Evolutionary conservation across 1,140 invertebrate species (phyloP), one percentile per base, ranked within the genome.

Genomic region (Wasmannia auropunctata): DNA sequence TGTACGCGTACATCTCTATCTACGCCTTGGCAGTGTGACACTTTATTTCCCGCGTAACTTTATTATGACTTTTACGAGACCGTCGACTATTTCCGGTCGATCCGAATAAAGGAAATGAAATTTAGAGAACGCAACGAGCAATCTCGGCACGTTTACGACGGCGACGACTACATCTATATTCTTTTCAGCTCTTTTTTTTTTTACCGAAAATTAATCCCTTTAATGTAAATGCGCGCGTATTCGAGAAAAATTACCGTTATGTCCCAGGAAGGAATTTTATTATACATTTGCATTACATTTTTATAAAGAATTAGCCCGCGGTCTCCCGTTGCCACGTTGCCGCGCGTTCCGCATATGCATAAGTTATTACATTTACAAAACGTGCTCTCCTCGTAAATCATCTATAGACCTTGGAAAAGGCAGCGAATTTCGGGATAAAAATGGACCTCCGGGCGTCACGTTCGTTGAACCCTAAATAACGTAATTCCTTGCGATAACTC

Each of bases 301-400:
- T 31, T n/a, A 25, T 40, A 8, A 72, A 43, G 28, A 10, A 28
- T 54, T n/a, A 25, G 5, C 14, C 7, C 7, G 43, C 2, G n/a
- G n/a, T 54, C 7, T 31, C 22, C 3, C 31, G 31, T 40, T 40
- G n/a, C n/a, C 16, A 51, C n/a, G 58, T 60, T 31, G n/a, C 25
- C 22, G 37, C 49, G 37, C 49, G 49, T 40, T n/a, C 22, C 31
- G 49, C 37, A 40, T 10, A 43, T 28, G 40, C 51, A 65, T 34
- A 19, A 43, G 0, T 83, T 83, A 72, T 58, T 22, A 60, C 69
- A 43, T 72, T 72, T 31, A 25, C 4, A 37, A 83, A 58, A 58
- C 22, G 5, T 34, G 22, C 37, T 34, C n/a, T n/a, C n/a, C n/a
- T n/a, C 46, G 14, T 81, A 74, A 79, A 79, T 79, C 14, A 79